These are phyloP conservation scores for Euura lappo DNA, from an alignment of 1,140 invertebrate genomes.

Conservation along the genomic window DNA sequence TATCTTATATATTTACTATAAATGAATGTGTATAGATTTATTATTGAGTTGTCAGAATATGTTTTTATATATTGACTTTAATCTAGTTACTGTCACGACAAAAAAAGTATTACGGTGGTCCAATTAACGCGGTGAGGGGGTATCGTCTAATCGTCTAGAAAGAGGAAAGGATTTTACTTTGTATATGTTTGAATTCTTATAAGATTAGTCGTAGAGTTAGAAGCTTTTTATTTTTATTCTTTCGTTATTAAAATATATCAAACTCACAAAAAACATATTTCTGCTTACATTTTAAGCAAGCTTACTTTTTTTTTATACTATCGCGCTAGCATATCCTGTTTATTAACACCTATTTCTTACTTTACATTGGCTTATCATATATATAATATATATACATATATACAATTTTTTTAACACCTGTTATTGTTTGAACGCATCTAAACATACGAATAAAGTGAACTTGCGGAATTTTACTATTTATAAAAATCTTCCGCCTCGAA, in stretches of 20 bases:
- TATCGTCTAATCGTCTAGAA: not conserved
- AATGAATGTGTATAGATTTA: not conserved
- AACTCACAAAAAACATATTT: not conserved
- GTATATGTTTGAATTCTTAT: not conserved
- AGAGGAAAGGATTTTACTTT: not conserved
- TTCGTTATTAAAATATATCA: not conserved
- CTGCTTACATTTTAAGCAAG: not conserved
- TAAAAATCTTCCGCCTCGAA: too few species aligned
- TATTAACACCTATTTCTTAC: conserved; percentile 1
- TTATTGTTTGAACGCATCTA: not conserved
- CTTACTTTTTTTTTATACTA: conserved; percentile 1
- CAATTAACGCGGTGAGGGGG: not conserved
- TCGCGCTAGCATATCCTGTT: not conserved
- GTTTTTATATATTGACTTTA: not conserved
- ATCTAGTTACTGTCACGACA: not conserved
- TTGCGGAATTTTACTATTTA: too few species aligned
- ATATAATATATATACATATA: too few species aligned
- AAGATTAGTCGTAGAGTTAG: not conserved
- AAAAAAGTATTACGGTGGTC: not conserved
- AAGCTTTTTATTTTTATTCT: not conserved
- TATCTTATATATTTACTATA: not conserved
- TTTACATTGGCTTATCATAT: conserved; percentile 2
- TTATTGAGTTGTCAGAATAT: too few species aligned
- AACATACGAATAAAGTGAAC: too few species aligned
- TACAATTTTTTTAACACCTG: not conserved